phyloP scores from a whole-genome alignment of 2,797 vertebrate genomes.

The Acanthurus lineatus region DNA sequence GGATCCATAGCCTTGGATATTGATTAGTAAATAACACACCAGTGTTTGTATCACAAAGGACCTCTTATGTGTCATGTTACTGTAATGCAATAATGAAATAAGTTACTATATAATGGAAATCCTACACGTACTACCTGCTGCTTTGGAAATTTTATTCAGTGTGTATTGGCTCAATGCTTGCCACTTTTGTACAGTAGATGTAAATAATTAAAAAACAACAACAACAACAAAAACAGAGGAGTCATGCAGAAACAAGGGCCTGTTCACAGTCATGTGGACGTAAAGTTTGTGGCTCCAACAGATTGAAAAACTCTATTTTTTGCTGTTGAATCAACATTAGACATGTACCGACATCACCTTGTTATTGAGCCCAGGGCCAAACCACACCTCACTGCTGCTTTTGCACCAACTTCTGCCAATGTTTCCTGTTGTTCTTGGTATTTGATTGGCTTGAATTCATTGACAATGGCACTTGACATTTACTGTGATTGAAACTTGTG shows the following conservation, averaged over 20 bases:
- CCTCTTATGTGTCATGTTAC: neutral
- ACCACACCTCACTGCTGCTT: constrained; percentile 70
- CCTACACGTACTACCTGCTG: constrained; percentile 73
- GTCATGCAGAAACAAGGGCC: constrained; percentile 48
- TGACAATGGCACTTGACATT: constrained; percentile 66
- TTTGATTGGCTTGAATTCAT: constrained; percentile 59
- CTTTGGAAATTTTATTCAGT: constrained; percentile 45
- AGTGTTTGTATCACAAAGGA: constrained; percentile 1
- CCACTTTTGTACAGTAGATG: constrained; percentile 75
- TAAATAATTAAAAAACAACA: constrained; percentile 64
- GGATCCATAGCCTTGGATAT: neutral
- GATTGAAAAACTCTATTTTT: constrained; percentile 48
- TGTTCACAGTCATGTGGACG: constrained; percentile 37
- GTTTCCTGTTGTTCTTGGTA: constrained; percentile 41
- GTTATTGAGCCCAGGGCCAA: constrained; percentile 67
- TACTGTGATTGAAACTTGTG: constrained; percentile 65
- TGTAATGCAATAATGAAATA: constrained; percentile 44
- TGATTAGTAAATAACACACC: neutral
- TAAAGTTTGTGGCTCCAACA: constrained; percentile 45
- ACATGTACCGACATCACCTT: constrained; percentile 21
- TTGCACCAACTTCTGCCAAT: constrained; percentile 69
- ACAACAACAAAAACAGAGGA: constrained; percentile 5
- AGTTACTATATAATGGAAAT: constrained; percentile 47
- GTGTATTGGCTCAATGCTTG: constrained; percentile 55
- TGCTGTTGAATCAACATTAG: constrained; percentile 39